phyloP scores from a whole-genome alignment of 2,113 vertebrate species.

The Alouatta palliata region DNA sequence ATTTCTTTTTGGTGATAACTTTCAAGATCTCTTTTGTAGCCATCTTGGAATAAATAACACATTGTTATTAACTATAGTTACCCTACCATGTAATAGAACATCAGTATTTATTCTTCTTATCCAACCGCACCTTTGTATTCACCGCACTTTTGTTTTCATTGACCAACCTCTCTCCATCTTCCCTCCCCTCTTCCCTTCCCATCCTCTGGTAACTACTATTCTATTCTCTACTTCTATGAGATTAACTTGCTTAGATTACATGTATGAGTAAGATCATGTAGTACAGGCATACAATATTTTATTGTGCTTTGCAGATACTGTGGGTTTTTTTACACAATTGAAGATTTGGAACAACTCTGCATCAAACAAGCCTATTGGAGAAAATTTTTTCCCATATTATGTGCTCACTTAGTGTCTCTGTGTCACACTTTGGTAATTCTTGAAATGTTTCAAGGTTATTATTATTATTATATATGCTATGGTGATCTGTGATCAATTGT shows the following conservation, averaged over 20 bases:
- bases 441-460: background rate
- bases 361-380: background rate
- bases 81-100: background rate
- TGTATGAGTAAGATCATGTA: background rate
- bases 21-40: background rate
- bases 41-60: background rate
- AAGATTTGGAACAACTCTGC: background rate
- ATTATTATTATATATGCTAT: background rate
- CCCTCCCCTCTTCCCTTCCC: background rate
- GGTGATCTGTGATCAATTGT: background rate
- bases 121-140: background rate
- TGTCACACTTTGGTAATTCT: background rate
- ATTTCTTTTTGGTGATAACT: background rate
- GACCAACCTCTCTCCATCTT: background rate
- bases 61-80: background rate
- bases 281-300: background rate
- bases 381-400: background rate
- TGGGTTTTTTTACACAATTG: background rate
- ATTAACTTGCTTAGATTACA: background rate
- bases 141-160: background rate
- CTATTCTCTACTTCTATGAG: background rate
- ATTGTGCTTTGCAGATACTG: background rate
- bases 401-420: background rate
- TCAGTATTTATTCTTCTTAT: no score
- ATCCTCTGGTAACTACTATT: background rate